Percentiles rank a stretch among this genome's conserved stretches.
Evolutionary conservation across 2,888 invertebrate genomes (phyloP).

Genomic region (Charanyca ferruginea): DNA sequence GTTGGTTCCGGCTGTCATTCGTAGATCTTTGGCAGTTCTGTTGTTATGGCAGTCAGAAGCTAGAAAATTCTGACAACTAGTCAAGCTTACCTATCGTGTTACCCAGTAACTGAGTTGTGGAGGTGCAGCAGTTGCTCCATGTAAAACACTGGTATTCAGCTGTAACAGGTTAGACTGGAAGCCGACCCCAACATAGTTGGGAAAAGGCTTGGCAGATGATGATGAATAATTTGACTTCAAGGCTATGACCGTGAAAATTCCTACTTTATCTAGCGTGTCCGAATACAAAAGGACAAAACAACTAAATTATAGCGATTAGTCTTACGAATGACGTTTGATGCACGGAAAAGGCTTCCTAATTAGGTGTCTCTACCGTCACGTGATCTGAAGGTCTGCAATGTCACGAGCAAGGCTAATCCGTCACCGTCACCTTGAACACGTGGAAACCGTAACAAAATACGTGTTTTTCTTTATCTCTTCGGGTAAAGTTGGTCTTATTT

Average conservation of each 20-base stretch:
- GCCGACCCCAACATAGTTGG: no score
- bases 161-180: no score
- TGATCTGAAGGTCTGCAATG: slow-evolving; percentile 69
- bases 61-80: no score
- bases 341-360: slow-evolving; percentile 77
- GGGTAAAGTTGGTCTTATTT: background rate
- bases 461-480: background rate
- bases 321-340: slow-evolving; percentile 54
- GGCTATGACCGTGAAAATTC: slow-evolving; percentile 2
- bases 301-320: slow-evolving; percentile 29
- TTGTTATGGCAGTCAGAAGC: no score
- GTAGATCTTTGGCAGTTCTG: no score
- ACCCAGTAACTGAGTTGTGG: no score
- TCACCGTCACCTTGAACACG: slow-evolving; percentile 67
- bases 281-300: background rate
- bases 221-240: background rate
- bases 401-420: slow-evolving; percentile 82
- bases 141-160: no score
- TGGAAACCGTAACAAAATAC: slow-evolving; percentile 62
- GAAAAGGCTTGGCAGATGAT: no score
- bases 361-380: slow-evolving; percentile 66
- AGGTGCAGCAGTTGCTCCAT: no score
- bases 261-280: background rate
- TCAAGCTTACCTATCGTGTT: no score
- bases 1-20: no score